Evolutionary conservation across 2,888 invertebrate genomes (phyloP), one percentile per base, ranked within the genome.

Genomic region (Romanomermis culicivorax): DNA sequence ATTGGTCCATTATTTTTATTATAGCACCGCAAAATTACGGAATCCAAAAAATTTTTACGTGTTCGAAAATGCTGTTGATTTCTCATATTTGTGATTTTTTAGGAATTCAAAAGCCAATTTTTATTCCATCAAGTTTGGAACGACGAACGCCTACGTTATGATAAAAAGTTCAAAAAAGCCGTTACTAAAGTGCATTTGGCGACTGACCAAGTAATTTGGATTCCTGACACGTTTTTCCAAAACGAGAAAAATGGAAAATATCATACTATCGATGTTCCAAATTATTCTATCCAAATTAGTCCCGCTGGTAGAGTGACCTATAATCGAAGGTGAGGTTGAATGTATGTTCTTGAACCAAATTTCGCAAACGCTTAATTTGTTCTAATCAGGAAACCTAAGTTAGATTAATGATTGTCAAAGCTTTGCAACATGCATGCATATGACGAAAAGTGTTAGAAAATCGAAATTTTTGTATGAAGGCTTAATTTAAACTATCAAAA

Each of bases 281-380:
- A 67, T 55, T 58, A 58, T 2, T 67, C 62, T 56, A 53, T 66
- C 47, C 64, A 63, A 57, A 62, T 67, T 42, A 60, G 64, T 14
- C 62, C 64, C 2, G 66, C 68, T 56, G 67, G 67, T 42, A 61
- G 60, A 54, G 61, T 67, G 25, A 60, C 62, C 23, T 67, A 68
- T 55, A 65, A 67, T 57, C 56, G 67, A 47, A 54, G 66, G 57
- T 49, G 23, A n/a, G n/a, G n/a, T n/a, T n/a, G n/a, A n/a, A n/a
- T n/a, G n/a, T n/a, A n/a, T n/a, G n/a, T n/a, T n/a, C n/a, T n/a
- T n/a, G n/a, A n/a, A n/a, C n/a, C n/a, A n/a, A n/a, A n/a, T n/a
- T n/a, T n/a, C n/a, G n/a, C n/a, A n/a, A n/a, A n/a, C n/a, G n/a
- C n/a, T n/a, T n/a, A n/a, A n/a, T n/a, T n/a, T n/a, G n/a, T n/a